phyloP scores from a whole-genome alignment of 1,140 invertebrate genomes.

The Lethocerus indicus region DNA sequence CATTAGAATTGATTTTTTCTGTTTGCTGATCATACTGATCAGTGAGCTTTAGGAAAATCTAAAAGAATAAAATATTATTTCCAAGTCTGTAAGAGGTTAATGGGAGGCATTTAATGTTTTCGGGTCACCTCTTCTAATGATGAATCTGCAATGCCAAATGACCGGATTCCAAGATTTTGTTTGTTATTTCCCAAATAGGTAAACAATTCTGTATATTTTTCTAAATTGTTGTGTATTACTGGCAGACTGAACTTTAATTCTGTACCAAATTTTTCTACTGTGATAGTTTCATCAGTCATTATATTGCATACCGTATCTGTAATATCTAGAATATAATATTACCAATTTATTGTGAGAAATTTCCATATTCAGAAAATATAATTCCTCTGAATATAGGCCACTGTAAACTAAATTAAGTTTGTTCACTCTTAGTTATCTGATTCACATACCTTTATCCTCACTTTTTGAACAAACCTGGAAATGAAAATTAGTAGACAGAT shows the following conservation, averaged over 20 bases:
- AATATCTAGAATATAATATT: background rate
- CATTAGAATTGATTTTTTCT: too few relatives aligned
- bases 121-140: constrained; percentile 7
- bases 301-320: background rate
- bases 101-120: background rate
- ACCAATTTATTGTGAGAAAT: background rate
- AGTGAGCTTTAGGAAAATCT: constrained; percentile 10
- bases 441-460: too few relatives aligned
- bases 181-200: constrained; percentile 4
- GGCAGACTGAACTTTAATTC: constrained; percentile 9
- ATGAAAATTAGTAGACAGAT: too few relatives aligned
- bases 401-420: too few relatives aligned
- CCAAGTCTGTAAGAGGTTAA: background rate
- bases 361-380: background rate
- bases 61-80: background rate
- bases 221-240: background rate
- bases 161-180: constrained; percentile 3
- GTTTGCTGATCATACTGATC: background rate
- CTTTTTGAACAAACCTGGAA: too few relatives aligned
- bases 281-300: background rate
- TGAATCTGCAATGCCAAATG: constrained; percentile 10
- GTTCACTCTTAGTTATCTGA: too few relatives aligned
- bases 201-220: constrained; percentile 4
- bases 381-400: too few relatives aligned
- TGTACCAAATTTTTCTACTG: constrained; percentile 8